Conservation (phyloP, 2,797 vertebrate species). For the Erithacus rubecula region DNA sequence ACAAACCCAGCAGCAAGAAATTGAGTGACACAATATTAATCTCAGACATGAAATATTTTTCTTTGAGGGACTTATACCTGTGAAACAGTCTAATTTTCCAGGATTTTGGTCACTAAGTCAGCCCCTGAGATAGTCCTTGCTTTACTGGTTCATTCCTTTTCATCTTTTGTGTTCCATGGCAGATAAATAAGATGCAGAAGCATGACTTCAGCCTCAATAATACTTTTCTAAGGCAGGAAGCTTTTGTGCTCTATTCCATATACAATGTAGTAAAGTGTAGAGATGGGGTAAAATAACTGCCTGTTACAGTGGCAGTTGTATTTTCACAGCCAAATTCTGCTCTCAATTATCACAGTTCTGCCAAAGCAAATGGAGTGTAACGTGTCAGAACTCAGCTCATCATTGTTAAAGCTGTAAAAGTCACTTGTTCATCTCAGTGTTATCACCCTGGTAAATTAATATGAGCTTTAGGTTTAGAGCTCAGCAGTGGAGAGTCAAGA, state of each 20-base stretch:
- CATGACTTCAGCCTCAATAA: background rate
- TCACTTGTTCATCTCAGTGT: background rate
- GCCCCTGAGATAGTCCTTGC: background rate
- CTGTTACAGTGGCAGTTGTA: background rate
- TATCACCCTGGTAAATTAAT: background rate
- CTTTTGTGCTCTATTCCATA: background rate
- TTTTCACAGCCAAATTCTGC: background rate
- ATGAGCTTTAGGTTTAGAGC: background rate
- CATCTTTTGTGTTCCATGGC: background rate
- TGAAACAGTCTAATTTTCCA: background rate
- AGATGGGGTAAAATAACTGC: background rate
- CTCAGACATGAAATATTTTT: background rate
- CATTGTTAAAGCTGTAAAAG: background rate
- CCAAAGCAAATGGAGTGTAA: background rate
- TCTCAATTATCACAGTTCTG: background rate
- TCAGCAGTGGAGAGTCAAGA: background rate
- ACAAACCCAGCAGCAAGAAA: background rate
- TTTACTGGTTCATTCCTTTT: background rate
- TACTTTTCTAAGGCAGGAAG: background rate
- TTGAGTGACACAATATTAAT: fast-evolving
- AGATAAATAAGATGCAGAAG: background rate
- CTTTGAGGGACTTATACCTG: background rate
- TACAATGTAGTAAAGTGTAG: fast-evolving
- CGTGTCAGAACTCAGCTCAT: background rate
- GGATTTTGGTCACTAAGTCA: background rate